phyloP scores from a whole-genome alignment of 2,888 invertebrate genomes.

The Phortica magna region DNA sequence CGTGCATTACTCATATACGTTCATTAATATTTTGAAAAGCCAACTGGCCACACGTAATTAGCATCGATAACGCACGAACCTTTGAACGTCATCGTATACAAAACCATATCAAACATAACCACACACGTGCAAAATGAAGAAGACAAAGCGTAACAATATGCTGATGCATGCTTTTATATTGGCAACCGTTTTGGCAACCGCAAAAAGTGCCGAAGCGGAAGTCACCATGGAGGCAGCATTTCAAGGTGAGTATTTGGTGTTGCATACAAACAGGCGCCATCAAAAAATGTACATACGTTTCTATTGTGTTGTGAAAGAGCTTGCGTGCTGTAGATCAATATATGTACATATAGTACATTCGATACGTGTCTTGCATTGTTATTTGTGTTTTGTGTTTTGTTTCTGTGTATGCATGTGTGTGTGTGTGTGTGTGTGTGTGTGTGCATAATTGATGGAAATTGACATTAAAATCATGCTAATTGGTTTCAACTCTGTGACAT shows the following conservation, averaged over 20 bases:
- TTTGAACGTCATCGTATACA: constrained; percentile 32
- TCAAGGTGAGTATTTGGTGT: constrained; percentile 79
- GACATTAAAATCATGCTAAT: constrained; percentile 40
- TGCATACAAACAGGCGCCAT: neutral
- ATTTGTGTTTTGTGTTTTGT: constrained; percentile 5
- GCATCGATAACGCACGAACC: constrained; percentile 31
- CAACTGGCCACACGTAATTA: constrained; percentile 33
- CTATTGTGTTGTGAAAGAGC: too few species aligned
- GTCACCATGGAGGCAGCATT: constrained; percentile 81
- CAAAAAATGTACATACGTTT: neutral
- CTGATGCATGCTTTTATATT: constrained; percentile 74
- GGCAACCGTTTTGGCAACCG: constrained; percentile 71
- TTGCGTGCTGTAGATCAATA: neutral
- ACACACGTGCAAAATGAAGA: constrained; percentile 44
- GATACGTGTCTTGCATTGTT: neutral
- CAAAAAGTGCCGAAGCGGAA: constrained; percentile 75
- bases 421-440: neutral
- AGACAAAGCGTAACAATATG: constrained; percentile 61
- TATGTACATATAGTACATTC: neutral
- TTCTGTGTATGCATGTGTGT: neutral
- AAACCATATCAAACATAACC: constrained; percentile 21
- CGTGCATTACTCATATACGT: constrained; percentile 7
- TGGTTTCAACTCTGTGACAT: constrained; percentile 51
- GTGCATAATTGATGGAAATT: constrained; percentile 52
- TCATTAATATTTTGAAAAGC: constrained; percentile 29